Evolutionary conservation across 2,797 vertebrate species (phyloP).

Genomic region (Natrix natrix): DNA sequence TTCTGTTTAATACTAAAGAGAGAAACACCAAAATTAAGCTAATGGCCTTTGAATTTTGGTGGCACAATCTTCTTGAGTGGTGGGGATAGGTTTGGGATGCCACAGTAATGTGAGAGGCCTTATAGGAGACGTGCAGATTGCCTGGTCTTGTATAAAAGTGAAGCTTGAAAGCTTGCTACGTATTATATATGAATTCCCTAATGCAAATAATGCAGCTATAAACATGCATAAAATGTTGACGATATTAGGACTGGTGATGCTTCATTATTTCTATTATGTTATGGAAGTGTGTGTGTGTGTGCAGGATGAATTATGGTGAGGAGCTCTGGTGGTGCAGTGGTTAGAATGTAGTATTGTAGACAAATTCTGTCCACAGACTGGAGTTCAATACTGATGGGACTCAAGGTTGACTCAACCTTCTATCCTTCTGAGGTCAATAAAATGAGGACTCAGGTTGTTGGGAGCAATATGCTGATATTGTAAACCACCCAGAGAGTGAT

Average conservation of each 20-base stretch:
- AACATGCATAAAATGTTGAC: background rate
- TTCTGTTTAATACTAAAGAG: background rate
- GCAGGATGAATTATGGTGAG: background rate
- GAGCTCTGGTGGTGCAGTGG: background rate
- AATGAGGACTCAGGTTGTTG: background rate
- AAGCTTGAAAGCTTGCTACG: background rate
- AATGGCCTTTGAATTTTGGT: background rate
- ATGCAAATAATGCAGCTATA: background rate
- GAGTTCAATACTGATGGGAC: background rate
- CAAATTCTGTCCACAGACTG: background rate
- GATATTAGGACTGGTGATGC: background rate
- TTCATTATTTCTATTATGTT: background rate
- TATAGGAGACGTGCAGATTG: background rate
- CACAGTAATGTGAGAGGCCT: background rate
- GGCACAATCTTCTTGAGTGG: background rate
- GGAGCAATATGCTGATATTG: background rate
- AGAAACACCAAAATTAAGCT: background rate
- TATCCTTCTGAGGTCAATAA: background rate
- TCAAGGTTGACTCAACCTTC: background rate
- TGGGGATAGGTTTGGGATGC: background rate
- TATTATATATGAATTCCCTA: background rate
- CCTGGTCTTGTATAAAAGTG: background rate
- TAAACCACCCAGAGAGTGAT: background rate
- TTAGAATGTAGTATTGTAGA: background rate
- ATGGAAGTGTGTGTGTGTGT: background rate